Percentiles rank a stretch among this genome's conserved stretches.
Conservation (phyloP, 1,140 invertebrate genomes). For the Sarcophaga peregrina region DNA sequence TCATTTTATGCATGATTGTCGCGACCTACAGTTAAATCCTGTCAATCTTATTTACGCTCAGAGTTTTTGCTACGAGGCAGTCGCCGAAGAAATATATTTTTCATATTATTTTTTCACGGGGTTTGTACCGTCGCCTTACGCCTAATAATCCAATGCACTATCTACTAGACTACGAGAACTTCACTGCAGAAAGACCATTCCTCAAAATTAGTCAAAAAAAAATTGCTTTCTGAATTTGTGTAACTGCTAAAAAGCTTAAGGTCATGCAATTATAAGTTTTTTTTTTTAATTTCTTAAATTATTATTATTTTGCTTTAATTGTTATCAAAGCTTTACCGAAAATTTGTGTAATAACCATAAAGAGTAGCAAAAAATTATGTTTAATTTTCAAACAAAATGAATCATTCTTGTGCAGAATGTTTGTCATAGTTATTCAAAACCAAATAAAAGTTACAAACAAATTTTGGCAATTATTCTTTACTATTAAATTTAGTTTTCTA, state of each 20-base stretch:
- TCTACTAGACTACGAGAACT: background rate
- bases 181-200: background rate
- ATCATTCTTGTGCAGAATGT: background rate
- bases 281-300: background rate
- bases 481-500: too few relatives aligned
- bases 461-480: too few relatives aligned
- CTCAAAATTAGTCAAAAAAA: too few relatives aligned
- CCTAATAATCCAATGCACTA: too few relatives aligned
- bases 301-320: background rate
- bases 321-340: background rate
- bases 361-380: background rate
- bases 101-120: too few relatives aligned
- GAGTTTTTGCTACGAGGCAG: too few relatives aligned
- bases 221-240: background rate
- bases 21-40: too few relatives aligned
- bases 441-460: background rate
- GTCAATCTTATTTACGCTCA: too few relatives aligned
- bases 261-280: background rate
- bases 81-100: too few relatives aligned
- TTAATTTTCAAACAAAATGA: background rate
- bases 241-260: background rate
- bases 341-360: slow-evolving; percentile 6
- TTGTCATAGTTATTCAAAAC: background rate
- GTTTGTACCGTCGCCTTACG: too few relatives aligned
- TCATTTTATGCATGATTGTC: too few relatives aligned